Evolutionary conservation across 1,140 invertebrate genomes (phyloP).

Genomic region (Magallana ariakensis): DNA sequence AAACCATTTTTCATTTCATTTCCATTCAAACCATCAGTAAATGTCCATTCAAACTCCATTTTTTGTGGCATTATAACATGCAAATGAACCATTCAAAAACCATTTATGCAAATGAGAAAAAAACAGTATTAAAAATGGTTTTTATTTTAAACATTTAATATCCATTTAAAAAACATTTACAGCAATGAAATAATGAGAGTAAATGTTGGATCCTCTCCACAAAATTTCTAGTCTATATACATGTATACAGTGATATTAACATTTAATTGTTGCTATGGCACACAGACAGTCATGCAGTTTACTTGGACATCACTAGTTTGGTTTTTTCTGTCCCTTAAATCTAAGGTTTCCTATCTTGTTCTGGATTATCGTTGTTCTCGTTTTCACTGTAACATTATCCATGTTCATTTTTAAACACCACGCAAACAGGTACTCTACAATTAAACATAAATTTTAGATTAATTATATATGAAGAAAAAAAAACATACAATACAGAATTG

Average conservation of each 20-base stretch:
- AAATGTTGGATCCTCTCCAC: neutral
- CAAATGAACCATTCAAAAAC: too few relatives aligned
- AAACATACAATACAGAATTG: neutral
- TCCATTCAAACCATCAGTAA: too few relatives aligned
- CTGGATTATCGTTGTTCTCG: neutral
- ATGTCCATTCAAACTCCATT: too few relatives aligned
- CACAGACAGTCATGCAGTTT: too few relatives aligned
- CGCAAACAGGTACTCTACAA: conserved; percentile 6
- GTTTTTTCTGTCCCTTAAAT: neutral
- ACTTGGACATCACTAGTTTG: too few relatives aligned
- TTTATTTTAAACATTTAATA: neutral
- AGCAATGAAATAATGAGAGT: neutral
- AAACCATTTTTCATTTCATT: too few relatives aligned
- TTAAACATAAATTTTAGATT: neutral
- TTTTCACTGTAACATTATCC: neutral
- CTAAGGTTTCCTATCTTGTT: neutral
- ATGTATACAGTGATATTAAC: too few relatives aligned
- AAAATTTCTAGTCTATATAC: neutral
- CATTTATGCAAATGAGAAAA: neutral
- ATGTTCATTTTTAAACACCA: neutral
- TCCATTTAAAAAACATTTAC: neutral
- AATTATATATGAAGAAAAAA: neutral
- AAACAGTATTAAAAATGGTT: neutral
- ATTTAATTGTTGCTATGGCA: too few relatives aligned
- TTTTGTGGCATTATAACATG: too few relatives aligned